A percentile compares a stretch with the other conserved stretches of the same genome.
phyloP scores from a whole-genome alignment of 2,888 invertebrate species.

The Julus scandinavius region DNA sequence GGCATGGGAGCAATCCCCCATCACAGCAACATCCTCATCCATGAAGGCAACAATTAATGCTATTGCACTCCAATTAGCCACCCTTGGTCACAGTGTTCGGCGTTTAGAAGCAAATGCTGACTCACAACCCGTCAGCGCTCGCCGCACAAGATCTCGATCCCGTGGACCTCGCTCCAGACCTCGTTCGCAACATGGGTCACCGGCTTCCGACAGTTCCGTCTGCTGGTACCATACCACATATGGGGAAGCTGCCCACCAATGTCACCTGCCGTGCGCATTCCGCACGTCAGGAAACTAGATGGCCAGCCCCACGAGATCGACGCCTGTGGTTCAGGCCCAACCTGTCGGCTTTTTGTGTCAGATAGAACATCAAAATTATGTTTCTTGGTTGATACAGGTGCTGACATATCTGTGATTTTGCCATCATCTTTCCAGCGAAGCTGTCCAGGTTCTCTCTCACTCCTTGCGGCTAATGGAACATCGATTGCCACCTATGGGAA shows the following conservation, averaged over 20 bases:
- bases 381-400: slow-evolving; percentile 4
- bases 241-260: not conserved
- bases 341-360: not conserved
- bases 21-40: no score
- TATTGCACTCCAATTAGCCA: not conserved
- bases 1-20: not conserved
- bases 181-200: no score
- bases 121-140: not conserved
- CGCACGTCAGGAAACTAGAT: no score
- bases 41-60: no score
- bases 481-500: not conserved
- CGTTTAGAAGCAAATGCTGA: no score
- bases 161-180: no score
- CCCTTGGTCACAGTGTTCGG: not conserved
- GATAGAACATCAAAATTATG: no score
- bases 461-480: not conserved
- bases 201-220: not conserved
- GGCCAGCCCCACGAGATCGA: not conserved
- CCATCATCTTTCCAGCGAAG: not conserved
- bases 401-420: not conserved
- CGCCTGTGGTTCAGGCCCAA: not conserved
- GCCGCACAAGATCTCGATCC: no score
- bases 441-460: not conserved
- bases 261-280: not conserved
- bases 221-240: not conserved